These are phyloP conservation scores for Sebastes ruberrimus DNA, from an alignment of 2,797 vertebrate genomes.

Conservation along the genomic window DNA sequence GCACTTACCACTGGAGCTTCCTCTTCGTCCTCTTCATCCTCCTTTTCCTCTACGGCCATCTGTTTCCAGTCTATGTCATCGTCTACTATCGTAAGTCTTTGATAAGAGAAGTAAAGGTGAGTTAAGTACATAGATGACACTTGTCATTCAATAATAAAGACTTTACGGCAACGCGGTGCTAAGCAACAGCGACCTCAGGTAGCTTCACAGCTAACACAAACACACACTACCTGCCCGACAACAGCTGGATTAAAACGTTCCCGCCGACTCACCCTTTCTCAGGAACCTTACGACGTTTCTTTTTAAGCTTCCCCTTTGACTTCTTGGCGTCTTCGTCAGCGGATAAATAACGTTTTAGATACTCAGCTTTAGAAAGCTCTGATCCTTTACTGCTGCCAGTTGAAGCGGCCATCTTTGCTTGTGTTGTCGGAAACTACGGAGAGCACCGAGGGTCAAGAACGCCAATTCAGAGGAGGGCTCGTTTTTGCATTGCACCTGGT, in stretches of 20 bases:
- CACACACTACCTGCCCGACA: not conserved
- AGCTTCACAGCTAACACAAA: conserved; percentile 29
- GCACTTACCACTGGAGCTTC: conserved; percentile 86
- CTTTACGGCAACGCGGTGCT: not conserved
- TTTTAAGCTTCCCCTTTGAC: conserved; percentile 77
- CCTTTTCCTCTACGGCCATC: conserved; percentile 66
- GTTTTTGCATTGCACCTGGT: too few species aligned
- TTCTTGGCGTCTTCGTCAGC: conserved; percentile 65
- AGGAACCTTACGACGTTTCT: conserved; percentile 69
- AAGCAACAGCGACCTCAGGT: not conserved
- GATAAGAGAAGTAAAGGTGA: not conserved
- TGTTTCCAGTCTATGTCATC: conserved; percentile 91
- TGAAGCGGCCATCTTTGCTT: conserved; percentile 76
- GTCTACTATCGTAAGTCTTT: conserved; percentile 92
- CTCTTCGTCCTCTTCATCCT: conserved; percentile 84
- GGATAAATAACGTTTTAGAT: conserved; percentile 84
- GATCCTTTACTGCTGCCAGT: conserved; percentile 39
- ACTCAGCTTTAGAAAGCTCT: conserved; percentile 81
- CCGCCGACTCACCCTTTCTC: conserved; percentile 72
- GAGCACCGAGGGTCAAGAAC: conserved; percentile 31
- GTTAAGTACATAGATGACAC: not conserved
- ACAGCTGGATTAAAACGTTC: not conserved
- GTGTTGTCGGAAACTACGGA: conserved; percentile 63
- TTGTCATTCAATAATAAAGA: not conserved
- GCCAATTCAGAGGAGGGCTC: not conserved